Evolutionary conservation across 1,140 invertebrate genomes (phyloP).

Genomic region (Dufourea novaeangliae): DNA sequence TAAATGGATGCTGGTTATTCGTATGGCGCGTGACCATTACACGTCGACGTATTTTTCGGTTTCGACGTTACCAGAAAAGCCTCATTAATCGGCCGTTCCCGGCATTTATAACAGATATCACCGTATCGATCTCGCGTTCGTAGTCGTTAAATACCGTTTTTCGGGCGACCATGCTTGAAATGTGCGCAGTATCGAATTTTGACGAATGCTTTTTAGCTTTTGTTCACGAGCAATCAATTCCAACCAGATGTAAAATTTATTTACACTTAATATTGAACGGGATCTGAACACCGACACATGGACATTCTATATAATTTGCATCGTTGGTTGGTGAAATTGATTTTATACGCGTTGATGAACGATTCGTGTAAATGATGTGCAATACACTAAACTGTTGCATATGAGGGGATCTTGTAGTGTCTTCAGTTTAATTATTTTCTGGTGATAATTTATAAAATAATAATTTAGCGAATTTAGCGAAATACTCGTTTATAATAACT

Average conservation of each 20-base stretch:
- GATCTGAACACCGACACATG: not conserved
- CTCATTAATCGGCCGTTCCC: not conserved
- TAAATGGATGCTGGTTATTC: not conserved
- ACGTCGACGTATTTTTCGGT: not conserved
- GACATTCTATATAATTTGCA: not conserved
- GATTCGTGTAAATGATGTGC: no score
- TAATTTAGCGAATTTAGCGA: no score
- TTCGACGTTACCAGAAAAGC: slow-evolving; percentile 8
- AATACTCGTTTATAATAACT: no score
- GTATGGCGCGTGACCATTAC: not conserved
- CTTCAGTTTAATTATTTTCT: no score
- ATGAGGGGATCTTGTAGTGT: no score
- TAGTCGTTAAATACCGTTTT: not conserved
- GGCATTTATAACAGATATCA: not conserved
- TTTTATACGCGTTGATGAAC: not conserved
- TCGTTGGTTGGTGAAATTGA: not conserved
- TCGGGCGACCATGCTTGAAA: not conserved
- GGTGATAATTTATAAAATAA: no score
- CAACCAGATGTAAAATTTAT: not conserved
- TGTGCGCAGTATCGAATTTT: not conserved
- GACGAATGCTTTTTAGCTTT: not conserved
- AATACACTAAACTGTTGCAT: no score
- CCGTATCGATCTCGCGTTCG: slow-evolving; percentile 3
- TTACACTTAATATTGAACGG: not conserved
- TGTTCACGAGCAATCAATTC: not conserved